Percentiles rank a stretch among this genome's conserved stretches.
Conservation (phyloP, 2,797 vertebrate species). For the Falco rusticolus region DNA sequence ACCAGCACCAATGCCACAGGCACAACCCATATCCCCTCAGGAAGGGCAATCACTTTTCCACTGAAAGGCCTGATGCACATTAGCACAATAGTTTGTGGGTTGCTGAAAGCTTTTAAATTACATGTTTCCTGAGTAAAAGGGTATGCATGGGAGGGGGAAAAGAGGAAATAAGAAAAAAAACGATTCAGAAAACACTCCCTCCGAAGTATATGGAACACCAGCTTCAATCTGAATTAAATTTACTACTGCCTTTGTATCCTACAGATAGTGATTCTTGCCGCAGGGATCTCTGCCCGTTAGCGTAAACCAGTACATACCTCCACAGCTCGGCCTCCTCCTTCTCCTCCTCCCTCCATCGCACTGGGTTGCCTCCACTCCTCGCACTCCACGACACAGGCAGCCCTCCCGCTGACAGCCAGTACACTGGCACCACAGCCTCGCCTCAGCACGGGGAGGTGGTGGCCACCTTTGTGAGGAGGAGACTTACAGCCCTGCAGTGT, state of each 20-base stretch:
- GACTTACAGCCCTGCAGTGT: accelerated
- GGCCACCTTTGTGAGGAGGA: neutral
- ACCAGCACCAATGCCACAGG: neutral
- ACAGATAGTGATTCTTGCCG: neutral
- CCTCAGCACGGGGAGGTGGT: accelerated
- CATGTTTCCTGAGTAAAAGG: neutral
- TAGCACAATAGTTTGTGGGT: neutral
- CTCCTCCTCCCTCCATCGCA: neutral
- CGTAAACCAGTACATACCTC: neutral
- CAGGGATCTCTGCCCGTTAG: neutral
- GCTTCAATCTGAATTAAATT: neutral
- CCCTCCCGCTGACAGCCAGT: neutral
- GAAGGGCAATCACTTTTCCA: conserved; percentile 4
- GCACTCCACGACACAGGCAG: neutral
- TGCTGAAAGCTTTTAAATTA: conserved; percentile 54
- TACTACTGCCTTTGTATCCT: neutral
- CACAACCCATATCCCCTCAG: conserved; percentile 11
- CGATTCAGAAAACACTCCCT: neutral
- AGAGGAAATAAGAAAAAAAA: neutral
- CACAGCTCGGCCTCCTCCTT: neutral
- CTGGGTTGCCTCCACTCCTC: accelerated
- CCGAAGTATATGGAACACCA: neutral
- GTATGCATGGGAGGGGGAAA: neutral
- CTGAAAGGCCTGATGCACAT: conserved; percentile 42
- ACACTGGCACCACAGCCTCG: accelerated